phyloP scores from a whole-genome alignment of 2,113 vertebrate genomes.

The Aleadryas rufinucha region DNA sequence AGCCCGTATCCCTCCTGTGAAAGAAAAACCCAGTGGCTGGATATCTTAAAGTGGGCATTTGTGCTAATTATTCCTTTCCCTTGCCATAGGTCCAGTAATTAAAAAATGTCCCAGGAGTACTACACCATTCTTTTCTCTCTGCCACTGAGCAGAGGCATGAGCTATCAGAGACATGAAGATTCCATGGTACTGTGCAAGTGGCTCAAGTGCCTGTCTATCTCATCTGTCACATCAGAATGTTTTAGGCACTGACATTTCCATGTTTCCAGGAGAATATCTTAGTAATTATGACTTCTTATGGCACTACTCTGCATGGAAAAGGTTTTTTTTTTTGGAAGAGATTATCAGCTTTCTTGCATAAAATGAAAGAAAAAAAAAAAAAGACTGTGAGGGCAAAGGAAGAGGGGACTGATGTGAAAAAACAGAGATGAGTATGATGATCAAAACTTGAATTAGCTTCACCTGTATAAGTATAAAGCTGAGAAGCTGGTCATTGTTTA shows the following conservation, averaged over 20 bases:
- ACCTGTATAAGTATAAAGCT: neutral
- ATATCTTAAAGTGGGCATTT: neutral
- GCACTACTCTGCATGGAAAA: neutral
- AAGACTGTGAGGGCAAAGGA: neutral
- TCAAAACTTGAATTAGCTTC: neutral
- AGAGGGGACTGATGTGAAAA: neutral
- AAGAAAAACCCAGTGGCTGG: neutral
- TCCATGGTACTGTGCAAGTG: neutral
- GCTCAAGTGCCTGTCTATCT: neutral
- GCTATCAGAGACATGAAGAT: neutral
- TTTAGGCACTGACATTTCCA: neutral
- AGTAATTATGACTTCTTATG: neutral
- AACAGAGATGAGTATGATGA: neutral
- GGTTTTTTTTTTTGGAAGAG: neutral
- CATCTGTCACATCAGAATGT: neutral
- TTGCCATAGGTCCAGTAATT: neutral
- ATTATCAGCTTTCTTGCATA: neutral
- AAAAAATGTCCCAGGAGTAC: neutral
- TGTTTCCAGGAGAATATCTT: neutral
- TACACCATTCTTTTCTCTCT: neutral
- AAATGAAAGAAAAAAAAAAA: neutral
- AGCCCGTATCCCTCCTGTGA: neutral
- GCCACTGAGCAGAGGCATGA: neutral
- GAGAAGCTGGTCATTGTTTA: slow-evolving; percentile 14
- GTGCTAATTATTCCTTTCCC: neutral